Evolutionary conservation across 1,140 invertebrate species (phyloP), one percentile per base, ranked within the genome.

Genomic region (Mycetomoellerius zeteki): DNA sequence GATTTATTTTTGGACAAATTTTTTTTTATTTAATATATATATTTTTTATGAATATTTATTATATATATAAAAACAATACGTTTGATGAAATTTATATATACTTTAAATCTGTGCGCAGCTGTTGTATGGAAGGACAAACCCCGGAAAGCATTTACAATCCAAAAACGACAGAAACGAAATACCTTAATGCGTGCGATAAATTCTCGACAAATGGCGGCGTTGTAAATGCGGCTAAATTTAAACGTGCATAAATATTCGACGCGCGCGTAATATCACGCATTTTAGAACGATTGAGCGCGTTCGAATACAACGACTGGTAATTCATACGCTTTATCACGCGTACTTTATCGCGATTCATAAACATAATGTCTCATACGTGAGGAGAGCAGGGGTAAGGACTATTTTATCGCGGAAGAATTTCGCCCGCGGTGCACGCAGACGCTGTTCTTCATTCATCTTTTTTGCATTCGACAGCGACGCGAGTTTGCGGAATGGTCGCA

Each of bases 401-500:
- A 80, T 88, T 90, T 88, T 60, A 33, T 77, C n/a, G 69, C 14
- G 64, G 43, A 67, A 52, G 52, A 86, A 84, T 88, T 88, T 86
- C 76, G 78, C 76, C 72, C 62, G 56, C 65, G 62, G 71, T 75
- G 76, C 86, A 56, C 82, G 76, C 65, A 91, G 86, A 91, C 77
- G 72, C 88, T 77, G 90, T 90, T 84, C 86, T 86, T 91, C 77
- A 88, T 86, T 88, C 82, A 14, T 60, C 82, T 58, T 89, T 90
- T 90, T 90, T 90, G 75, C 88, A 88, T 90, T 90, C 89, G 89
- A 90, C 88, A 88, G 82, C 47, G 56, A 73, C 52, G 67, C 72
- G 67, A 47, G 58, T 21, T 47, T 60, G 80, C 69, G 30, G 21
- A 54, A 56, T 7, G 16, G 24, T 50, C 64, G 78, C 52, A 67